A percentile compares a stretch with the other conserved stretches of the same genome.
phyloP scores from a whole-genome alignment of 2,888 invertebrate species.

The Heliconius sara region DNA sequence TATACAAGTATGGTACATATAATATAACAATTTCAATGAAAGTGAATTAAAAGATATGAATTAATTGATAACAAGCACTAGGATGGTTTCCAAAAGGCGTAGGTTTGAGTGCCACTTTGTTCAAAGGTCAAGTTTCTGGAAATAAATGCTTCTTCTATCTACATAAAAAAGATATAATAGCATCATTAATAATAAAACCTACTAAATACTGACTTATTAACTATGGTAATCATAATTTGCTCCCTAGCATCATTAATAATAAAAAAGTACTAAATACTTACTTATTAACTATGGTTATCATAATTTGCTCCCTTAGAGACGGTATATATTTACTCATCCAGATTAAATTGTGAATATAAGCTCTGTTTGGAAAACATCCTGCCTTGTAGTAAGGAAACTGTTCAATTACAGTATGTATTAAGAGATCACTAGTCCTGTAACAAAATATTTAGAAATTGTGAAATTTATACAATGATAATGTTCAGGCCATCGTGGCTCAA shows the following conservation, averaged over 20 bases:
- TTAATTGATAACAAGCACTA: too few species aligned
- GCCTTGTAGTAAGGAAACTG: conserved; percentile 91
- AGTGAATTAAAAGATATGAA: too few species aligned
- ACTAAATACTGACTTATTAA: conserved; percentile 87
- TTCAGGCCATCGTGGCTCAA: neutral
- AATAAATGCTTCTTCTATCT: too few species aligned
- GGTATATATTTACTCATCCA: conserved; percentile 90
- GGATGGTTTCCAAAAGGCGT: too few species aligned
- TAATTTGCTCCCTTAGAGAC: conserved; percentile 86
- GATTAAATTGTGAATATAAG: conserved; percentile 91
- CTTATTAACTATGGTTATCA: conserved; percentile 91
- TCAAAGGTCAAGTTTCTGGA: too few species aligned
- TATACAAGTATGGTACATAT: too few species aligned
- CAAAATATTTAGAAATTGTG: neutral
- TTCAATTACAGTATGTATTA: conserved; percentile 86
- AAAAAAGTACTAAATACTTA: conserved; percentile 66
- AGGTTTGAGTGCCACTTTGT: too few species aligned
- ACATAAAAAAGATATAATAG: too few species aligned
- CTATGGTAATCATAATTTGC: conserved; percentile 88
- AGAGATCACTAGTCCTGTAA: conserved; percentile 88
- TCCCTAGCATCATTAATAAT: conserved; percentile 63
- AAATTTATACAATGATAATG: too few species aligned
- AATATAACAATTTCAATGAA: too few species aligned
- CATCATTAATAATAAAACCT: too few species aligned
- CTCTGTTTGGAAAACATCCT: conserved; percentile 87